These are phyloP conservation scores for Scrobipalpa costella DNA, from an alignment of 2,888 invertebrate species.

Conservation along the genomic window DNA sequence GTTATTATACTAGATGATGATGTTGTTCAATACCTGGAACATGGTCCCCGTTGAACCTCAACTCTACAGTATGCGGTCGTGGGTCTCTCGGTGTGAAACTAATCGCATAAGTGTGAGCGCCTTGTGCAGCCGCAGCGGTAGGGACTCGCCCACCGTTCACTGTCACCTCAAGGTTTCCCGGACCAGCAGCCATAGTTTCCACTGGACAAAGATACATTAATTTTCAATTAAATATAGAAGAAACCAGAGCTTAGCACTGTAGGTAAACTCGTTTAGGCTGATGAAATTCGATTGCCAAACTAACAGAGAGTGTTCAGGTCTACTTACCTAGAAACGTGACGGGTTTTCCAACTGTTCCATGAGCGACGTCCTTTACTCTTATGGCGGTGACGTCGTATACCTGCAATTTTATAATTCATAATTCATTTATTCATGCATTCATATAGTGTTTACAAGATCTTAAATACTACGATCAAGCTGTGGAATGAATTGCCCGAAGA, in stretches of 20 bases:
- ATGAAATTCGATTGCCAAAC: background rate
- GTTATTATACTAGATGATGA: no score
- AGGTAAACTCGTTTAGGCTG: background rate
- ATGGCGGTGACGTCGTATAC: slow-evolving; percentile 97
- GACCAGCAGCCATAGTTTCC: slow-evolving; percentile 98
- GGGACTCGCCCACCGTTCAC: slow-evolving; percentile 99
- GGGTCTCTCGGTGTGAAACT: slow-evolving; percentile 97
- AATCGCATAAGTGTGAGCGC: slow-evolving; percentile 97
- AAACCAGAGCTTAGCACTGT: no score
- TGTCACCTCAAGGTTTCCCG: slow-evolving; percentile 98
- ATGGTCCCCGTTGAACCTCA: slow-evolving; percentile 97
- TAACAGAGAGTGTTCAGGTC: background rate
- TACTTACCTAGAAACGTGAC: slow-evolving; percentile 92
- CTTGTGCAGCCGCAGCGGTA: slow-evolving; percentile 97
- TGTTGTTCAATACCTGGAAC: slow-evolving; percentile 85
- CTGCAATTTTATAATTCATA: slow-evolving; percentile 49
- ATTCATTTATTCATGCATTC: background rate
- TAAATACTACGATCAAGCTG: no score
- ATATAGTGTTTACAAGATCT: no score
- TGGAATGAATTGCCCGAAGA: no score
- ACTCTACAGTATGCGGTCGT: slow-evolving; percentile 94
- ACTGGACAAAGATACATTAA: slow-evolving; percentile 77
- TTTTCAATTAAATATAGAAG: no score
- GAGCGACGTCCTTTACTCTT: slow-evolving; percentile 94
- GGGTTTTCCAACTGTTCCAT: slow-evolving; percentile 93